Evolutionary conservation across 1,140 invertebrate genomes (phyloP), one percentile per base, ranked within the genome.

Genomic region (Phymastichus coffea): DNA sequence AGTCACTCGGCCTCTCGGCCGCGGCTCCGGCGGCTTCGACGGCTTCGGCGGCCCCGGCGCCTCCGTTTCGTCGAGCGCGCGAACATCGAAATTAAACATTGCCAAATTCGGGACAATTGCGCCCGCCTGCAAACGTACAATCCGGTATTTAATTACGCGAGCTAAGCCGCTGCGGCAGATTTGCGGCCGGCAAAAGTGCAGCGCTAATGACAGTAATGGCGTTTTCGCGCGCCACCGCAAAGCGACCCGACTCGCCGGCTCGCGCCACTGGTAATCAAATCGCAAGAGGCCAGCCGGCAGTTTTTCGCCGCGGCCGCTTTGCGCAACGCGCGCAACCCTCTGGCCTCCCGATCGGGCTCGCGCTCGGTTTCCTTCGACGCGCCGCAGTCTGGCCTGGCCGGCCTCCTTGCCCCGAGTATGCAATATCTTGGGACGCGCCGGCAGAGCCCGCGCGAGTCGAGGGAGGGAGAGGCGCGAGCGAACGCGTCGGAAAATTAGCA

Each of bases 401-500:
- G 38, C 38, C 35, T n/a, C n/a, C n/a, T n/a, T n/a, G n/a, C n/a
- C n/a, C n/a, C n/a, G n/a, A n/a, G n/a, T n/a, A n/a, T n/a, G n/a
- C n/a, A n/a, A n/a, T n/a, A n/a, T n/a, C n/a, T n/a, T n/a, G n/a
- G n/a, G n/a, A n/a, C n/a, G n/a, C n/a, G n/a, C n/a, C n/a, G n/a
- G n/a, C n/a, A n/a, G n/a, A n/a, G n/a, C n/a, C n/a, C n/a, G n/a
- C n/a, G n/a, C n/a, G n/a, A 47, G 43, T 17, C 23, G 17, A 49
- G 44, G 57, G 62, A 49, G 53, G 63, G 63, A 67, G 61, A 67
- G 68, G 69, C 60, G 38, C 35, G 30, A 33, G 12, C 51, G 51
- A 40, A 48, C 64, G 67, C 70, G 68, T 64, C 70, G 74, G 77
- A 70, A 79, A 79, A 79, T 79, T 79, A 79, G 76, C 77, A 79